phyloP scores from a whole-genome alignment of 2,888 invertebrate species.

The Sarcophaga rosellei region DNA sequence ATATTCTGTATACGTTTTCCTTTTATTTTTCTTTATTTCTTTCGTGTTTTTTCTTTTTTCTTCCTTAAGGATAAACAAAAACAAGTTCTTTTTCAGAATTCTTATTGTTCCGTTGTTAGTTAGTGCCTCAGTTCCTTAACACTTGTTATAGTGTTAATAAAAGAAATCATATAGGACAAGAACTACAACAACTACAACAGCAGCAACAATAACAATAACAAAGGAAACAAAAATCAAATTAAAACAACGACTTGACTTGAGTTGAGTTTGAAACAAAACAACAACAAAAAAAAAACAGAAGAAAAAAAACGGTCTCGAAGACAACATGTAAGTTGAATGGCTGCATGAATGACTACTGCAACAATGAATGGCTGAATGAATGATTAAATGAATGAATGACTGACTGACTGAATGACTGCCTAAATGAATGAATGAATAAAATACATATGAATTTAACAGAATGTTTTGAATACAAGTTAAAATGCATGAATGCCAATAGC shows the following conservation, averaged over 20 bases:
- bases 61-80: conserved; percentile 34
- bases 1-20: background rate
- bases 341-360: conserved; percentile 23
- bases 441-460: background rate
- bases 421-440: conserved; percentile 37
- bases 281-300: too few relatives aligned
- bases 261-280: conserved; percentile 3
- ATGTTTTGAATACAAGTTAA: background rate
- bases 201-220: conserved; percentile 17
- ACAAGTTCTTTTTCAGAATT: conserved; percentile 40
- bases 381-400: background rate
- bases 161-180: conserved; percentile 39
- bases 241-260: conserved; percentile 50
- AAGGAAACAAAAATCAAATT: conserved; percentile 12
- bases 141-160: conserved; percentile 54
- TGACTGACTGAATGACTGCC: conserved; percentile 1
- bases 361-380: conserved; percentile 10
- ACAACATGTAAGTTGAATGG: conserved; percentile 28
- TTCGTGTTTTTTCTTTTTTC: conserved; percentile 20
- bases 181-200: conserved; percentile 32
- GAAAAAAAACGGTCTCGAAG: conserved; percentile 11
- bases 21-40: conserved; percentile 7
- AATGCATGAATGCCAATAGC: background rate
- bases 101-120: conserved; percentile 8
- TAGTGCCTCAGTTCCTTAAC: conserved; percentile 48